phyloP scores from a whole-genome alignment of 2,888 invertebrate species.

The Napeogenes inachia region DNA sequence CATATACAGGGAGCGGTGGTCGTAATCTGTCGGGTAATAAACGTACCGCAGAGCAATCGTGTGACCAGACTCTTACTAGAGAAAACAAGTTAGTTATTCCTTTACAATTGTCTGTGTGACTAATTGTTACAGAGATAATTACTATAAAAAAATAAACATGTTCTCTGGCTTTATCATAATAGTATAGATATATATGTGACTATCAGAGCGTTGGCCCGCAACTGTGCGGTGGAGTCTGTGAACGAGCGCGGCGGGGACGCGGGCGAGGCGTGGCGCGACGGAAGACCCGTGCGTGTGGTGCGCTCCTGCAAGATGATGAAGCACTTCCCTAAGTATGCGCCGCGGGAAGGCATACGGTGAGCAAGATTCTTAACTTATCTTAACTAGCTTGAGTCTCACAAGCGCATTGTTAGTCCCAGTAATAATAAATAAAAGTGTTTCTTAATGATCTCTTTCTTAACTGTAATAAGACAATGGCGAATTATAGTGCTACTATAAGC shows the following conservation, averaged over 20 bases:
- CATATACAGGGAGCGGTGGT: conserved; percentile 91
- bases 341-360: conserved; percentile 82
- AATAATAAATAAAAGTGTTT: no score
- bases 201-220: conserved; percentile 85
- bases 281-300: conserved; percentile 88
- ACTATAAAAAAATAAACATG: no score
- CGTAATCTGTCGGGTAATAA: conserved; percentile 90
- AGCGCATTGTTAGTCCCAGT: no score
- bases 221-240: conserved; percentile 82
- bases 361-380: background rate
- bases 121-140: no score
- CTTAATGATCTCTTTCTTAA: background rate
- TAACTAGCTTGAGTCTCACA: no score
- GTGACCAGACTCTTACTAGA: conserved; percentile 85
- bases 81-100: conserved; percentile 80
- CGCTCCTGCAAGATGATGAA: conserved; percentile 85
- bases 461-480: background rate
- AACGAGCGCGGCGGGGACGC: conserved; percentile 83
- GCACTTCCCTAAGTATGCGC: conserved; percentile 86
- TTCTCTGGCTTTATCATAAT: no score
- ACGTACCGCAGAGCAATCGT: conserved; percentile 86
- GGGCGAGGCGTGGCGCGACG: conserved; percentile 81
- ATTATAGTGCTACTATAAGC: no score
- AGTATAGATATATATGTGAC: background rate
- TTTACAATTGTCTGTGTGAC: no score